Evolutionary conservation across 2,113 vertebrate genomes (phyloP), one percentile per base, ranked within the genome.

Genomic region (Tonatia bakeri): DNA sequence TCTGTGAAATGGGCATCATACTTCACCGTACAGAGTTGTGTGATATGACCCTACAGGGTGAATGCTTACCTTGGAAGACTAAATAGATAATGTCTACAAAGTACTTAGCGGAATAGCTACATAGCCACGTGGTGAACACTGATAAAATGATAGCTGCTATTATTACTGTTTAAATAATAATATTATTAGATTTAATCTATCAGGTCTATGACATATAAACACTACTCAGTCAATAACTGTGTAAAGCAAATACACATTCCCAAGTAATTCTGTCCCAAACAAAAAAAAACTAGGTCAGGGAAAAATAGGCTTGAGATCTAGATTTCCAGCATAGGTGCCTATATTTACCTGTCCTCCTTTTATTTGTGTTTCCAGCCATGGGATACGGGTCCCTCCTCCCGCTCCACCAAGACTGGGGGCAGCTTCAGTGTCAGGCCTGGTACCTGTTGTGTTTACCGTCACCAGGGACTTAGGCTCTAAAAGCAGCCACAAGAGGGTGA

Each of bases 361-460:
- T 94, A 38, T 95, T 89, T 96, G n/a, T 94, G 13, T 91, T 82
- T 90, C 88, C 90, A 95, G 45, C 87, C 84, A 47, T 79, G 85
- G 87, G 87, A 95, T 38, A 88, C 64, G 7, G 81, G 67, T 52
- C 69, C 50, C 43, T 92, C n/a, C 1, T 77, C 36, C 40, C 8
- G 11, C 15, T 26, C 47, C 10, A 17, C 67, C 72, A 43, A 61
- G 80, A 52, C 28, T 13, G 72, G 79, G 47, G 28, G 31, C 7
- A 0, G 76, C 75, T 77, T 77, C 75, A 1, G 22, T 24, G 26
- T 54, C 81, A 76, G 80, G 72, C 45, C 33, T 50, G 38, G 14
- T 2, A 2, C 73, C 22, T 0, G 0, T 43, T 65, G 4, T 91
- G 89, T 91, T 94, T 97, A 64, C 65, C 22, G 33, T 97, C 93